Evolutionary conservation across 2,888 invertebrate species (phyloP), one percentile per base, ranked within the genome.

Genomic region (Polyommatus iphigenia): DNA sequence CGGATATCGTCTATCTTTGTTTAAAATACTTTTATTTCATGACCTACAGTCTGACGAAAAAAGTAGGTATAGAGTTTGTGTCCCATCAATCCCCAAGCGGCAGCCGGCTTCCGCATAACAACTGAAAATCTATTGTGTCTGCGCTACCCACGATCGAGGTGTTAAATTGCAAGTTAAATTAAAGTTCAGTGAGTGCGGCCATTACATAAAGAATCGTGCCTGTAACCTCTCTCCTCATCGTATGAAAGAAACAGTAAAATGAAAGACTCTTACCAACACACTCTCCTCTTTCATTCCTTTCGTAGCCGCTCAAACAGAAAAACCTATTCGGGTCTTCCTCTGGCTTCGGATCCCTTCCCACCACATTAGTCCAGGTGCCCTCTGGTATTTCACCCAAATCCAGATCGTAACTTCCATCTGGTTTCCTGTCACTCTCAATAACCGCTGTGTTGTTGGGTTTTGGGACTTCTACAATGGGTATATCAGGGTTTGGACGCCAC

Each of bases 291-390:
- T 86, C 86, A 83, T 95, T 95, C 77, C 94, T 92, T 79, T 95
- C 91, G 78, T 94, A 96, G 0, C 96, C 96, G 81, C 90, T 85
- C 72, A 94, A 85, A 81, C 95, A 95, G 79, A 91, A 91, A 2
- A 91, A 78, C 3, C 88, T 83, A 59, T 88, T 86, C n/a, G 87
- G 82, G 80, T 91, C 85, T 78, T 90, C 89, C 8, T 86, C 87
- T 29, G 85, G 82, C 13, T 85, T 85, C 50, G 84, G 82, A 46
- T 87, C 86, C 18, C 76, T 84, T 4, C 84, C 87, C 29, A 85
- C 83, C 0, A 87, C 84, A 78, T 87, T 85, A 1, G 87, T 87
- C 88, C 89, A 88, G 59, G 82, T 86, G n/a, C 89, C 85, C 71
- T 87, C 86, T 0, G 89, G 89, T 79, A 90, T 82, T 18, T 86